Evolutionary conservation across 2,888 invertebrate genomes (phyloP).

Genomic region (Blera fallax): DNA sequence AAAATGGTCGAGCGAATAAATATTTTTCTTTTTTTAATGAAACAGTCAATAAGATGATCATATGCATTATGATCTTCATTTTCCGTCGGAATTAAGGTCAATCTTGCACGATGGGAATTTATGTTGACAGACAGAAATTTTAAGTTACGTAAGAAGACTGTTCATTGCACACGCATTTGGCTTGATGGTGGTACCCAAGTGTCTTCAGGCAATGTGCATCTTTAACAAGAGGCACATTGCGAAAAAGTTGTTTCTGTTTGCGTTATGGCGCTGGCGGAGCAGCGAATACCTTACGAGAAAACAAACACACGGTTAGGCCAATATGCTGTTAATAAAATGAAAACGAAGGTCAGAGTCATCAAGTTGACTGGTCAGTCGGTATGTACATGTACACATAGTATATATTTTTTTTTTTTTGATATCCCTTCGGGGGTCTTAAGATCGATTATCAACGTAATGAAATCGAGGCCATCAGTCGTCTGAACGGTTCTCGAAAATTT

Average conservation of each 20-base stretch:
- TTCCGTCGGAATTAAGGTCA: constrained; percentile 57
- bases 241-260: constrained; percentile 49
- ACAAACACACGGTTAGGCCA: constrained; percentile 12
- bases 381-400: too few species aligned
- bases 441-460: constrained; percentile 13
- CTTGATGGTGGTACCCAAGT: constrained; percentile 3
- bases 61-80: constrained; percentile 37
- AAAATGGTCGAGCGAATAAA: constrained; percentile 31
- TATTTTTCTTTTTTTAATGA: constrained; percentile 9
- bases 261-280: not conserved
- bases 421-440: constrained; percentile 22
- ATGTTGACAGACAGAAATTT: constrained; percentile 42
- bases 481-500: not conserved
- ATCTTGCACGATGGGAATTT: constrained; percentile 24
- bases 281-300: constrained; percentile 4
- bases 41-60: constrained; percentile 41
- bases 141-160: constrained; percentile 44
- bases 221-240: constrained; percentile 32
- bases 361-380: constrained; percentile 46
- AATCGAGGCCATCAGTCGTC: constrained; percentile 38
- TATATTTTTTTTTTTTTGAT: constrained; percentile 5
- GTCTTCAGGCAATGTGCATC: constrained; percentile 36
- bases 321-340: constrained; percentile 34
- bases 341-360: constrained; percentile 70
- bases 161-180: constrained; percentile 32